These are phyloP conservation scores for Zaprionus vittiger DNA, from an alignment of 1,140 invertebrate genomes.

Conservation along the genomic window DNA sequence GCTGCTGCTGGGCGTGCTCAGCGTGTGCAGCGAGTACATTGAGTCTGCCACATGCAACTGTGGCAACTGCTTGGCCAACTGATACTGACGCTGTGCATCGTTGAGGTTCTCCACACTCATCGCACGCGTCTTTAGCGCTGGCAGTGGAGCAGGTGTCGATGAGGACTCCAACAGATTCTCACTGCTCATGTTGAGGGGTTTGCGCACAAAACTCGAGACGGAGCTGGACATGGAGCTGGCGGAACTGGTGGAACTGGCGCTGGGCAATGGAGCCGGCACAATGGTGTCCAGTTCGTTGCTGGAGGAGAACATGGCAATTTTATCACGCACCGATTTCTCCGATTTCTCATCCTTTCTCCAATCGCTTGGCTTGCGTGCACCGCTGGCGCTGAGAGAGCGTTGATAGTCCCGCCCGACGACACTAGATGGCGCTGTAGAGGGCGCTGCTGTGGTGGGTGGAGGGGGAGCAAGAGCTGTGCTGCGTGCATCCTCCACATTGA, in stretches of 20 bases:
- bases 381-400: constrained; percentile 68
- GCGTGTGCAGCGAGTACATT: constrained; percentile 78
- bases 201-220: constrained; percentile 45
- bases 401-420: constrained; percentile 66
- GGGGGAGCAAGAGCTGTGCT: neutral
- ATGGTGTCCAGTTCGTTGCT: constrained; percentile 73
- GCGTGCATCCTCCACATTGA: constrained; percentile 77
- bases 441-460: constrained; percentile 16
- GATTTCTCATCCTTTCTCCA: constrained; percentile 90
- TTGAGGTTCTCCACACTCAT: constrained; percentile 84
- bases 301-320: constrained; percentile 94
- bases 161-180: constrained; percentile 85
- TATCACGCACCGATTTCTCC: constrained; percentile 92
- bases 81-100: constrained; percentile 76
- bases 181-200: constrained; percentile 85
- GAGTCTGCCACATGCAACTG: constrained; percentile 74
- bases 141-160: constrained; percentile 36
- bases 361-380: constrained; percentile 70
- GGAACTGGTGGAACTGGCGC: constrained; percentile 23
- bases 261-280: constrained; percentile 33
- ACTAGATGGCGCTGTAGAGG: constrained; percentile 13
- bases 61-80: constrained; percentile 72
- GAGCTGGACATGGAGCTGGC: neutral
- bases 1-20: constrained; percentile 31
- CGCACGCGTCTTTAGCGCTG: constrained; percentile 72